Conservation (phyloP, 2,888 invertebrate genomes). For the Megaustenia siamemsis region DNA sequence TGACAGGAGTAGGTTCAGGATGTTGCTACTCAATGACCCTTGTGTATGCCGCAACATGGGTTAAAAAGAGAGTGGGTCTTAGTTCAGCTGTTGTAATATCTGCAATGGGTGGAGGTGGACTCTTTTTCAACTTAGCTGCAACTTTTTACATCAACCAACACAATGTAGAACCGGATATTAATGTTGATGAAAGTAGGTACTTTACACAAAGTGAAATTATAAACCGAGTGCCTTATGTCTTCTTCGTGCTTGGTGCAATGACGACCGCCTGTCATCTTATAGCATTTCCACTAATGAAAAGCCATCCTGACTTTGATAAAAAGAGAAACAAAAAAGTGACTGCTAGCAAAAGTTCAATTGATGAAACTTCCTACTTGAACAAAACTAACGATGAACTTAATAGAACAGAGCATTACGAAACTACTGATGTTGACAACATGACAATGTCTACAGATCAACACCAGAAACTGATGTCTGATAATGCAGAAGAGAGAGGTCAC, state of each 20-base stretch:
- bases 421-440: background rate
- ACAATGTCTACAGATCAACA: background rate
- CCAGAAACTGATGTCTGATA: background rate
- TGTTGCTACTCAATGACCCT: background rate
- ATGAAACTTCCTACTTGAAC: background rate
- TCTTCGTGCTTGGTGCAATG: background rate
- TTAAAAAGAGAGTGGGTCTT: background rate
- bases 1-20: background rate
- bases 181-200: slow-evolving; percentile 3
- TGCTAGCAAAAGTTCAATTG: background rate
- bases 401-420: background rate
- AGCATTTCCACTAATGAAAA: background rate
- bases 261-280: background rate
- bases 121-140: background rate
- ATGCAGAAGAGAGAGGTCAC: background rate
- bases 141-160: slow-evolving; percentile 23
- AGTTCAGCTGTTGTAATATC: background rate
- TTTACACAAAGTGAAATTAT: slow-evolving; percentile 2
- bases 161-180: background rate
- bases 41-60: slow-evolving; percentile 2
- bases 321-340: background rate
- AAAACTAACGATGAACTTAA: background rate
- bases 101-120: slow-evolving; percentile 13
- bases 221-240: slow-evolving; percentile 13
- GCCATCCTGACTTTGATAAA: slow-evolving; percentile 20